Conservation (phyloP, 2,797 vertebrate genomes). For the Trachurus trachurus region DNA sequence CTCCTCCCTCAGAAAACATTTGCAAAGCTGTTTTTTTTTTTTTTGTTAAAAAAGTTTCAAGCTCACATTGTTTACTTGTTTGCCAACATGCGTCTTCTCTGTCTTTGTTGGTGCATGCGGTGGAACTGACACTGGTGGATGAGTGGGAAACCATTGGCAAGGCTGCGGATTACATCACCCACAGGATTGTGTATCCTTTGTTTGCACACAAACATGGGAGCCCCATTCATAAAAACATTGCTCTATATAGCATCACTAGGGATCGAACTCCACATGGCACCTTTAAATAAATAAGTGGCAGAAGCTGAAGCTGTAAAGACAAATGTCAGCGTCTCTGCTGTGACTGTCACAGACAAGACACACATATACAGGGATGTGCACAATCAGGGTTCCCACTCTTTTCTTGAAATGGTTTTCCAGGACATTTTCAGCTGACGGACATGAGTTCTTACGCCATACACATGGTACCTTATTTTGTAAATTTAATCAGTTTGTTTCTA, state of each 20-base stretch:
- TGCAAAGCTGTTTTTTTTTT: neutral
- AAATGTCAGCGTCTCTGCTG: neutral
- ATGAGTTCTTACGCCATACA: no score
- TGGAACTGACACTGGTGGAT: neutral
- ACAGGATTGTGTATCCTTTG: neutral
- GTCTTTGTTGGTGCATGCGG: neutral
- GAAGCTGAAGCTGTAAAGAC: neutral
- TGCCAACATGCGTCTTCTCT: neutral
- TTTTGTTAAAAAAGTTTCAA: neutral
- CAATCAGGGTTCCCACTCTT: no score
- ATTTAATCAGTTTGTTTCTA: no score
- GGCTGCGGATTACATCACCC: neutral
- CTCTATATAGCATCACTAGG: neutral
- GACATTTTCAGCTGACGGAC: no score
- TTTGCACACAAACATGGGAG: neutral
- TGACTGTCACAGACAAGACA: neutral
- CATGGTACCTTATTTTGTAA: no score
- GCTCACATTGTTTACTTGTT: slow-evolving; percentile 2
- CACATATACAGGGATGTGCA: neutral
- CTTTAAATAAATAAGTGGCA: neutral
- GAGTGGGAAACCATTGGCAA: neutral
- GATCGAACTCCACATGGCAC: neutral
- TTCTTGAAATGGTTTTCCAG: no score
- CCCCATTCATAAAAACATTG: neutral
- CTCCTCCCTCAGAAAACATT: neutral